These are phyloP conservation scores for Pipistrellus nathusii DNA, from an alignment of 2,797 vertebrate species.

Conservation along the genomic window DNA sequence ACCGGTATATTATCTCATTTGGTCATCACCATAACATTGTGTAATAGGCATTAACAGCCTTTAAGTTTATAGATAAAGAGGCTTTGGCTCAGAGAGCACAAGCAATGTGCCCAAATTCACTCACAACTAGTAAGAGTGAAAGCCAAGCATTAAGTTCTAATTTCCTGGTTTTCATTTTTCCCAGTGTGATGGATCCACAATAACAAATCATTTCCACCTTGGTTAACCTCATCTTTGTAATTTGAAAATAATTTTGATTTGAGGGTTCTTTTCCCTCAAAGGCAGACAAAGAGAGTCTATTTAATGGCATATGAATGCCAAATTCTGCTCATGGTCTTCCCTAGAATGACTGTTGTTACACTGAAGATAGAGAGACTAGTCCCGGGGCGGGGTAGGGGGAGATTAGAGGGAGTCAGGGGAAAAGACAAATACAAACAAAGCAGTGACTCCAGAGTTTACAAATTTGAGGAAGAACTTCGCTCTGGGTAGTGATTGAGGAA, in stretches of 20 bases:
- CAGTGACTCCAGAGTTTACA: background rate
- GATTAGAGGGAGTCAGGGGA: background rate
- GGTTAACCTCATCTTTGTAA: background rate
- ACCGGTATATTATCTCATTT: background rate
- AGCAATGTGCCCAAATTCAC: background rate
- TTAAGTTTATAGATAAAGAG: background rate
- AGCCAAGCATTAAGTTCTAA: background rate
- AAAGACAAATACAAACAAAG: background rate
- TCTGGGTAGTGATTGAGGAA: background rate
- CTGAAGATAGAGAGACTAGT: background rate
- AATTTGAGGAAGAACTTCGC: background rate
- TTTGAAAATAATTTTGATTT: background rate
- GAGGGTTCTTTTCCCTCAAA: background rate
- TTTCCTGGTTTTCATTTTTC: background rate
- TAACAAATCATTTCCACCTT: background rate
- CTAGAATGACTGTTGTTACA: constrained; percentile 5
- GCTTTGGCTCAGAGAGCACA: background rate
- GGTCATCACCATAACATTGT: background rate
- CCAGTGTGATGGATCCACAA: background rate
- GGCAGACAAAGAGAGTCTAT: background rate
- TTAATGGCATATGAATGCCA: background rate
- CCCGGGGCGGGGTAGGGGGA: fast-evolving
- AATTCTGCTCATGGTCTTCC: background rate
- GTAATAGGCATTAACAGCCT: background rate
- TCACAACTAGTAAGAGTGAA: background rate